A percentile compares a stretch with the other conserved stretches of the same genome.
Conservation (phyloP, 2,888 invertebrate genomes). For the Trachelus iudaicus region DNA sequence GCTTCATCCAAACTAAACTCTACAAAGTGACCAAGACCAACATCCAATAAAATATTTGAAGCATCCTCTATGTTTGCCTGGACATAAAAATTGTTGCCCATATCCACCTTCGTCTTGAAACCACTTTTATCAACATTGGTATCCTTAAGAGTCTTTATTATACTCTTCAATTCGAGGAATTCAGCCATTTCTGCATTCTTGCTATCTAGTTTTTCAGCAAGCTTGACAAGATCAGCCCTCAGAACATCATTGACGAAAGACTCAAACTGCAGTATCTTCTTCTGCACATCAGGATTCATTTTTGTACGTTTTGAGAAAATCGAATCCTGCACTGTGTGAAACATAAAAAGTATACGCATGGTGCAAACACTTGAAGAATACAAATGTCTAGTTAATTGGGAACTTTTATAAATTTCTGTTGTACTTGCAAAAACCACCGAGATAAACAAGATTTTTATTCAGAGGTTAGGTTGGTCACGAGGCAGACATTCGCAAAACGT, state of each 20-base stretch:
- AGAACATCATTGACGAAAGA: slow-evolving; percentile 82
- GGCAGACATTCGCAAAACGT: neutral
- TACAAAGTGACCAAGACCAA: slow-evolving; percentile 81
- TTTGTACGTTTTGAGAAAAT: neutral
- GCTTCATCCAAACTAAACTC: slow-evolving; percentile 81
- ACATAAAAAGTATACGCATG: neutral
- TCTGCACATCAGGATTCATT: slow-evolving; percentile 23
- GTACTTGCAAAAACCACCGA: neutral
- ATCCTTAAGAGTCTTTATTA: slow-evolving; percentile 74
- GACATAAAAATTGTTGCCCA: slow-evolving; percentile 88
- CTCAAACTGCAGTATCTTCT: slow-evolving; percentile 70
- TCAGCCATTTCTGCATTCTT: slow-evolving; percentile 78
- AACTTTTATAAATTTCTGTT: neutral
- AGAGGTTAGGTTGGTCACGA: neutral
- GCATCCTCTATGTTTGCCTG: slow-evolving; percentile 79
- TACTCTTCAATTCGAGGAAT: slow-evolving; percentile 78
- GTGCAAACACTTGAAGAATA: neutral
- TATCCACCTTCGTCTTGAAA: slow-evolving; percentile 78
- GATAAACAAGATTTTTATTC: neutral
- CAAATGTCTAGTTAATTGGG: neutral
- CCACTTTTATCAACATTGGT: slow-evolving; percentile 69
- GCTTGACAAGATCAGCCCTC: slow-evolving; percentile 75
- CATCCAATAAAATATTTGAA: slow-evolving; percentile 75
- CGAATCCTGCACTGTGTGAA: neutral
- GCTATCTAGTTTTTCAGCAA: slow-evolving; percentile 71